Conservation (phyloP, 2,888 invertebrate genomes). For the Sialis lutaria region DNA sequence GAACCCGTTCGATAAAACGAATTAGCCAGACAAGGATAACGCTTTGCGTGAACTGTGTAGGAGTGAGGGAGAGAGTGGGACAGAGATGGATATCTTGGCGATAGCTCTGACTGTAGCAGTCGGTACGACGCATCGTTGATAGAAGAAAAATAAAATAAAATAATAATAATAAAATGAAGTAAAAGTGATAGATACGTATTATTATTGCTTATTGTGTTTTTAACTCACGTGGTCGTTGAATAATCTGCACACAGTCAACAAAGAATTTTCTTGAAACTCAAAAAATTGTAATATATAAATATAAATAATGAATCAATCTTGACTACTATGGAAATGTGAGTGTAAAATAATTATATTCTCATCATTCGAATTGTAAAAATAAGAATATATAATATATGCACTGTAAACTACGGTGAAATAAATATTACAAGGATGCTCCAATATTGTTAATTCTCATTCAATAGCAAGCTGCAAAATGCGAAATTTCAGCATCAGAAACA, state of each 20-base stretch:
- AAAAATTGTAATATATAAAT: no score
- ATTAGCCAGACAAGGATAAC: neutral
- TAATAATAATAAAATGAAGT: no score
- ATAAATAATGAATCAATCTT: no score
- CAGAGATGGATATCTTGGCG: neutral
- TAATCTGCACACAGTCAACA: conserved; percentile 10
- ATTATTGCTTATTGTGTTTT: neutral
- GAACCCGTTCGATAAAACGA: neutral
- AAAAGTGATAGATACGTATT: neutral
- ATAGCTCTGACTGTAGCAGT: conserved; percentile 4
- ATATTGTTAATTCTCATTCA: no score
- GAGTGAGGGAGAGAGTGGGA: conserved; percentile 5
- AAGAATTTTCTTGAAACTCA: conserved; percentile 16
- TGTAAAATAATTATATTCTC: no score
- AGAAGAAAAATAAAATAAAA: neutral
- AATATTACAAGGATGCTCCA: neutral
- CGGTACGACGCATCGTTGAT: conserved; percentile 3
- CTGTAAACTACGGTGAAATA: conserved; percentile 8
- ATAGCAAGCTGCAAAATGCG: no score
- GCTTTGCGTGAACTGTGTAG: neutral
- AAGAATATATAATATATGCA: conserved; percentile 2
- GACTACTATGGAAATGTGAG: no score
- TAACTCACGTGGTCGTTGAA: neutral
- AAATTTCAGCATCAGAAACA: no score
- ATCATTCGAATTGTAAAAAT: neutral